Base-by-base conservation (phyloP, 30 jellyfish, hydroid and myxozoan genomes). In the Chrysaora quinquecirrha region DNA sequence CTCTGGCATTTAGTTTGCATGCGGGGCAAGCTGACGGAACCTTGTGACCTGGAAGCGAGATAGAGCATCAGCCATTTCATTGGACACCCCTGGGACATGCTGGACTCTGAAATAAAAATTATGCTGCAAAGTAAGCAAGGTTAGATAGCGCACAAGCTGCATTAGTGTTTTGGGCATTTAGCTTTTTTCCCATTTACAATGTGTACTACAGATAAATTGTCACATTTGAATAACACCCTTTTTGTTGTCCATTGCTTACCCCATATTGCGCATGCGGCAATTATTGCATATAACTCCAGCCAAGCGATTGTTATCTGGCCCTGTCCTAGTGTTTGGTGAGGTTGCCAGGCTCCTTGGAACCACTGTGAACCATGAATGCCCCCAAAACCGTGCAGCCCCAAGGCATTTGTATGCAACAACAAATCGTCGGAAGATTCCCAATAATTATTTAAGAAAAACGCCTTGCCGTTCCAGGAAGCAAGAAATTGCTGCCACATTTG, bases 281-380 rank as follows among this genome's bases (percentile, higher is more conserved):
- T 16, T 6, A 43, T 43, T 9, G 58, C 58, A 43, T 43, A 43
- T 27, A 62, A 27, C 33, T 62, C 48, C 28, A 19, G 32, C 35
- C 74, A 62, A n/a, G 30, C 33, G 25, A 62, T 62, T 7, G 43
- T n/a, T 19, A 62, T 62, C 21, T 34, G 34, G 32, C 35, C 34
- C 16, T 30, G 4, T 2, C 32, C 74, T 21, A 62, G n/a, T n/a
- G 74, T 34, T 27, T 27, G 74, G 74, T 27, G 32, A 10, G 48
- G 74, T 62, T 62, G 32, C 74, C 74, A 62, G 43, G 43, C 16
- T 16, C 74, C 74, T 31, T 62, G 35, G 4, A 62, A 62, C 74
- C 6, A n/a, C 32, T 62, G 74, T 1, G 74, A 21, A 27, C 35
- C 11, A 10, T n/a, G 1, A 34, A 21, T 62, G 25, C 74, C 74